Evolutionary conservation across 2,797 vertebrate genomes (phyloP), one percentile per base, ranked within the genome.

Genomic region (Chrysocyon brachyurus): DNA sequence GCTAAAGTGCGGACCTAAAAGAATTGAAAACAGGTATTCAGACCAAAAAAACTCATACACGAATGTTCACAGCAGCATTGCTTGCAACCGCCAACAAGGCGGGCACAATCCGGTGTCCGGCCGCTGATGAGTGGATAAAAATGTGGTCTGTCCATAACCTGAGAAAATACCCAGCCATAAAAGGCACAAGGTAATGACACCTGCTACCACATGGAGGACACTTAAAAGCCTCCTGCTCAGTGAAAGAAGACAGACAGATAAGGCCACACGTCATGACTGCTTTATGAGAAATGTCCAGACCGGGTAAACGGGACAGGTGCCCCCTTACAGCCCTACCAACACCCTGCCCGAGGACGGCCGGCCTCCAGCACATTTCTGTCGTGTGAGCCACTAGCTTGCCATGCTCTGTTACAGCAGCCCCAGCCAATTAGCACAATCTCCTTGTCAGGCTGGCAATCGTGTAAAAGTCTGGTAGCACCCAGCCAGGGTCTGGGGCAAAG

Each of bases 181-280:
- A 15, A 11, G 68, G 59, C 12, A 17, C 0, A 10, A 52, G 14
- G 16, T 17, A 1, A 16, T 1, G 16, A 63, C 11, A 8, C 33
- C 21, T 0, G 0, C n/a, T 0, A 3, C n/a, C 12, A 2, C 8
- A 0, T 1, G 19, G 12, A 9, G 2, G n/a, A 36, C 36, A 63
- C 17, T 0, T 5, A 15, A 3, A 10, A 6, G 17, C 40, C 2
- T 2, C 5, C 46, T 0, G n/a, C 70, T 40, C 14, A 17, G 24
- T 1, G 40, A 15, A 10, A 36, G 40, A 2, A 57, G 49, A 16
- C 79, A 6, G 31, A 11, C 10, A 6, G 12, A 1, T 33, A 26
- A 31, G 92, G 75, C 24, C 57, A 2, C 24, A 0, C 3, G 1
- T 14, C 4, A 0, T 4, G 66, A 36, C 1, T 16, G 16, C 17